Conservation (phyloP, 1,140 invertebrate species). For the Leptinotarsa lineolata region DNA sequence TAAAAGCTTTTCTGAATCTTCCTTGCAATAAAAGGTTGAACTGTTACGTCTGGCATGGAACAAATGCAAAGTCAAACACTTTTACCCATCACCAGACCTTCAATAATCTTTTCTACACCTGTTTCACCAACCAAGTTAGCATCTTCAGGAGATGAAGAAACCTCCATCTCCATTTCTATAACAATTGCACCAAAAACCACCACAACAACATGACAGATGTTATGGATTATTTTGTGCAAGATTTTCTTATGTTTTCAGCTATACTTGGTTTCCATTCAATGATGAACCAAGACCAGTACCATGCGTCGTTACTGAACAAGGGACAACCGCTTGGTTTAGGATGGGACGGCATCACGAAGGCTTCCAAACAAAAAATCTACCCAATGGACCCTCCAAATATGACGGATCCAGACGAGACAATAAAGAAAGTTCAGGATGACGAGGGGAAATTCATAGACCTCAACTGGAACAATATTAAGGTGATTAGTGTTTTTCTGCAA, state of each 20-base stretch:
- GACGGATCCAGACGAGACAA: slow-evolving; percentile 90
- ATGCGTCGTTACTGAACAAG: slow-evolving; percentile 92
- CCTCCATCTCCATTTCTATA: not conserved
- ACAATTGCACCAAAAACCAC: no score
- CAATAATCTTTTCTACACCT: not conserved
- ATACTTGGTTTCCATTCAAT: slow-evolving; percentile 99
- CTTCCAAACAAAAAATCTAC: slow-evolving; percentile 86
- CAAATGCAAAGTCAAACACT: no score
- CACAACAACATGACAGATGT: no score
- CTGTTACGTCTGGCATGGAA: no score
- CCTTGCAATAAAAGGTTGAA: no score
- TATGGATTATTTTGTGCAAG: not conserved
- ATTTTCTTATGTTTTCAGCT: slow-evolving; percentile 65
- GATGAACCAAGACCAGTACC: slow-evolving; percentile 99
- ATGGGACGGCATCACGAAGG: slow-evolving; percentile 94
- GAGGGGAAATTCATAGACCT: slow-evolving; percentile 85
- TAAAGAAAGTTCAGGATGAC: slow-evolving; percentile 86
- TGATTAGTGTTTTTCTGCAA: slow-evolving; percentile 49
- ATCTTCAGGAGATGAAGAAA: no score
- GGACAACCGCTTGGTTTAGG: slow-evolving; percentile 84
- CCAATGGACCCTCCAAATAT: slow-evolving; percentile 92
- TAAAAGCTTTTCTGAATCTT: no score
- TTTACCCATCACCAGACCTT: no score
- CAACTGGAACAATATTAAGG: slow-evolving; percentile 98
- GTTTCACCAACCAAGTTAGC: no score